A percentile compares a stretch with the other conserved stretches of the same genome.
phyloP scores from a whole-genome alignment of 2,113 vertebrate species.

The Cyanistes caeruleus region DNA sequence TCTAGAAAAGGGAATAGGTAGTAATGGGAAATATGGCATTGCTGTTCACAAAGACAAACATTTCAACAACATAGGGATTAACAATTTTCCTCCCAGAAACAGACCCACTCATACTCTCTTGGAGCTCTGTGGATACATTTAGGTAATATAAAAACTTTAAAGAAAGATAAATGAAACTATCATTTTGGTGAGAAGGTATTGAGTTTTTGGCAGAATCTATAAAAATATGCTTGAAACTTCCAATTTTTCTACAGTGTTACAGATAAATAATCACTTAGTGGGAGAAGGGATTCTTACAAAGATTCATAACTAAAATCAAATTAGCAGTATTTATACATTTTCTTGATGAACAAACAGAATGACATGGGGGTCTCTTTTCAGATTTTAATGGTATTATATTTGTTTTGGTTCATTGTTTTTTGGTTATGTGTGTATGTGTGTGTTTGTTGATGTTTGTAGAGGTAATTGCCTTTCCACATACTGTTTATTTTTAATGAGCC shows the following conservation, averaged over 20 bases:
- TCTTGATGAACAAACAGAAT: background rate
- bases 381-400: conserved; percentile 43
- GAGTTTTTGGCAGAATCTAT: background rate
- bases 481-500: conserved; percentile 66
- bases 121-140: background rate
- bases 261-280: background rate
- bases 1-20: background rate
- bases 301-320: background rate
- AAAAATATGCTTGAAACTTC: background rate
- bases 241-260: background rate
- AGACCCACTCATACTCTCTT: background rate
- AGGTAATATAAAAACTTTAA: background rate
- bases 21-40: background rate
- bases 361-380: background rate
- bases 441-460: conserved; percentile 35
- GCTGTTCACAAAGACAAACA: background rate
- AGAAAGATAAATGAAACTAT: background rate
- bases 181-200: background rate
- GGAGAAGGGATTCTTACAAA: background rate
- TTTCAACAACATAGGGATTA: background rate
- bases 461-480: conserved; percentile 42
- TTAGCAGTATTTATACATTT: background rate
- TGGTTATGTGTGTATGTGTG: background rate
- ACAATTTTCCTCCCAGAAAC: background rate
- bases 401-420: conserved; percentile 32